phyloP scores from a whole-genome alignment of 2,888 invertebrate genomes.

The Chromoteleia sp. region DNA sequence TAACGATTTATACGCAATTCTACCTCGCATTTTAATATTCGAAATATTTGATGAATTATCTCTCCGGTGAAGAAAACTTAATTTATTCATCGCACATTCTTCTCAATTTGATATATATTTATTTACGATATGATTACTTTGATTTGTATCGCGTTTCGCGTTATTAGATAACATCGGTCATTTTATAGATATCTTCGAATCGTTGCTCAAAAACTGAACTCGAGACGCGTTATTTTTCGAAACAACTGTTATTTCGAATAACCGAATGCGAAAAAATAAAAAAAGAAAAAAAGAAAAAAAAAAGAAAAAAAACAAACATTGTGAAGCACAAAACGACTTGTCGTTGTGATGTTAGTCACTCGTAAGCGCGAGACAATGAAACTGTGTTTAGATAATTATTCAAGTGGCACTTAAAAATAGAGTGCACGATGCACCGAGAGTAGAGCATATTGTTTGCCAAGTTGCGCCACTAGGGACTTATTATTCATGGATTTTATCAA shows the following conservation, averaged over 20 bases:
- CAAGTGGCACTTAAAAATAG: slow-evolving; percentile 68
- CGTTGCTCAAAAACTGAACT: too few relatives aligned
- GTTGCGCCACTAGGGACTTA: slow-evolving; percentile 48
- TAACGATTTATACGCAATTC: slow-evolving; percentile 9
- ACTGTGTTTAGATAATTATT: slow-evolving; percentile 69
- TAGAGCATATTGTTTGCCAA: slow-evolving; percentile 62
- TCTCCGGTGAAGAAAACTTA: background rate
- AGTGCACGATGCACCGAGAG: slow-evolving; percentile 65
- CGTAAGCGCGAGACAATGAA: slow-evolving; percentile 65
- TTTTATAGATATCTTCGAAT: too few relatives aligned
- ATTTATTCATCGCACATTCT: too few relatives aligned
- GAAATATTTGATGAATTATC: slow-evolving; percentile 2
- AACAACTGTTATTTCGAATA: too few relatives aligned
- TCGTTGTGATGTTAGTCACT: slow-evolving; percentile 76
- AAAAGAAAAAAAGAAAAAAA: slow-evolving; percentile 12
- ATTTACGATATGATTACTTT: too few relatives aligned
- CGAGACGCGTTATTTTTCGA: too few relatives aligned
- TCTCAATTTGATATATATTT: too few relatives aligned
- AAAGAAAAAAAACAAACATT: slow-evolving; percentile 42
- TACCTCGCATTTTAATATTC: background rate
- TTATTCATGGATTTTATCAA: slow-evolving; percentile 52
- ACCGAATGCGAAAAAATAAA: slow-evolving; percentile 18
- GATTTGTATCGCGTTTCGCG: too few relatives aligned
- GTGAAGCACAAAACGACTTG: slow-evolving; percentile 74
- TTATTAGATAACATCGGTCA: too few relatives aligned